Evolutionary conservation across 2,113 vertebrate genomes (phyloP), one percentile per base, ranked within the genome.

Genomic region (Callionymus lyra): DNA sequence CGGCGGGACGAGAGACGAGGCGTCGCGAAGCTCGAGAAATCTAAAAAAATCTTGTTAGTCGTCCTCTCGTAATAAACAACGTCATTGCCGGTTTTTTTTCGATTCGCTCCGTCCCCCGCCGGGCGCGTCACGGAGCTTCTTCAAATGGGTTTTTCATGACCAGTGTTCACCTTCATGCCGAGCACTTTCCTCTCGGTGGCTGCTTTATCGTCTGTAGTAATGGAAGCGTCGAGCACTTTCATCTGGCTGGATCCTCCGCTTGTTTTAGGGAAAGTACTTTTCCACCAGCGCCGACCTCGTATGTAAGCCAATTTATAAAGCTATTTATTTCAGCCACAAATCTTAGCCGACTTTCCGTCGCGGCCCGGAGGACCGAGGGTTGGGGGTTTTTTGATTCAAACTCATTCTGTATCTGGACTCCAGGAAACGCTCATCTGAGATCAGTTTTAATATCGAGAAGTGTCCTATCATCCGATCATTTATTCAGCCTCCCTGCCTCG

Each of bases 71-170:
- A 38, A 53, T 51, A 47, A 55, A 44, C 47, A 55, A 31, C 53
- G 53, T 72, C 59, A 76, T 72, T 70, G 46, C 55, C 56, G 59
- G n/a, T n/a, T n/a, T n/a, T n/a, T n/a, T 50, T 41, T 59, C 44
- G 34, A 32, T 34, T 2, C 16, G 0, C 56, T 50, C 34, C 1
- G 16, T 65, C 50, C 59, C 16, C 35, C 1, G 19, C 15, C 11
- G 1, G 1, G 15, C 2, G n/a, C 32, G 53, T 56, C 64, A 53
- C 12, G 0, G 15, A 48, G 18, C 44, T 10, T 21, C 38, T 52
- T 31, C 8, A 61, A 71, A 60, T 56, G 41, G 36, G 34, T 46
- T 70, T 66, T 63, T 63, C 44, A 51, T 38, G 50, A 56, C 34
- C 37, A 16, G 14, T 11, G 17, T 12, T 49, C 17, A 1, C 27